Evolutionary conservation across 2,113 vertebrate species (phyloP).

Genomic region (Gila orcuttii): DNA sequence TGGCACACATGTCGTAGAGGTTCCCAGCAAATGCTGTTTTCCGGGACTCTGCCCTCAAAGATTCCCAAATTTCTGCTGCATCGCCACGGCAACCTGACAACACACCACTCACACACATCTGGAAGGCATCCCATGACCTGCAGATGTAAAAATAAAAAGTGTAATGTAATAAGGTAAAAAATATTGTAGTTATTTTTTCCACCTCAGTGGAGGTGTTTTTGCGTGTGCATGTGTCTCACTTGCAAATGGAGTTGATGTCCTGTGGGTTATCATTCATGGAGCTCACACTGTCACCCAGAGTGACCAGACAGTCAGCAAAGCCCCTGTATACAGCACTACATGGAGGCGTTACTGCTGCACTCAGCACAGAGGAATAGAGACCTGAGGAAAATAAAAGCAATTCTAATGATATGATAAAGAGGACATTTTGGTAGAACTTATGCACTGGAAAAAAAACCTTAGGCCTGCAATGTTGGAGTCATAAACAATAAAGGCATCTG

Average conservation of each 20-base stretch:
- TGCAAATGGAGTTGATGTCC: conserved; percentile 90
- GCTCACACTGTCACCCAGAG: conserved; percentile 88
- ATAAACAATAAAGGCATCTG: no score
- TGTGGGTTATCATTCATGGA: conserved; percentile 70
- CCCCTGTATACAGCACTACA: conserved; percentile 92
- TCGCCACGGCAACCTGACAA: conserved; percentile 85
- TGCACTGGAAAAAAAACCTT: no score
- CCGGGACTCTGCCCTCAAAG: conserved; percentile 86
- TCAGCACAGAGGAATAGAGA: conserved; percentile 57
- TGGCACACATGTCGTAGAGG: conserved; percentile 86
- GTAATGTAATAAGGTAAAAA: not conserved
- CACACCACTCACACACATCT: conserved; percentile 83
- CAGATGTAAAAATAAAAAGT: conserved; percentile 16
- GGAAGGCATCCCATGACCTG: conserved; percentile 95
- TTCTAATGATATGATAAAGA: not conserved
- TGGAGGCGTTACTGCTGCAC: conserved; percentile 69
- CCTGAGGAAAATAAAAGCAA: conserved; percentile 53
- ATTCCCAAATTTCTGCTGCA: conserved; percentile 89
- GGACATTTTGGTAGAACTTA: no score
- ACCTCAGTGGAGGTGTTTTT: not conserved
- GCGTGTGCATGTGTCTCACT: conserved; percentile 70
- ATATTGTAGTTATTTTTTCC: not conserved
- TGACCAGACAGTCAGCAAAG: conserved; percentile 90
- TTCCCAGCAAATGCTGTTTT: conserved; percentile 89
- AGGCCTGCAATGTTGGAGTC: no score